Conservation (phyloP, 2,888 invertebrate genomes). For the Amphimallon solstitiale region DNA sequence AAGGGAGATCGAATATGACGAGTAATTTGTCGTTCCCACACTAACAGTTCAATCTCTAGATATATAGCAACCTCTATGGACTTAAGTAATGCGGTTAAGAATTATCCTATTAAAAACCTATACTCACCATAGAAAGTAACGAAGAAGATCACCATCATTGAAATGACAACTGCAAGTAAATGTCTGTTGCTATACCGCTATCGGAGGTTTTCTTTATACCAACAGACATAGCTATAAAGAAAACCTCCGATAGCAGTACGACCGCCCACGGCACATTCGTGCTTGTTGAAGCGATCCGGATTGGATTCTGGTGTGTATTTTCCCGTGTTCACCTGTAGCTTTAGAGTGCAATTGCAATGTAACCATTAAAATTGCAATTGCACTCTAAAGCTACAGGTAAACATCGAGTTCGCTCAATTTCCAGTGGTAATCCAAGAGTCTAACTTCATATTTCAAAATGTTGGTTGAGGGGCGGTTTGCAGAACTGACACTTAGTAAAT, state of each 20-base stretch:
- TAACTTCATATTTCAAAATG: constrained; percentile 52
- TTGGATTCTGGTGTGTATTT: constrained; percentile 44
- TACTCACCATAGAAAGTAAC: constrained; percentile 59
- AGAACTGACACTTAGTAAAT: constrained; percentile 53
- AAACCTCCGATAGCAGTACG: constrained; percentile 45
- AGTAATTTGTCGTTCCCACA: too few relatives aligned
- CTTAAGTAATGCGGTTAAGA: too few relatives aligned
- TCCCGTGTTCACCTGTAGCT: constrained; percentile 55
- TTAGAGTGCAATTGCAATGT: constrained; percentile 55
- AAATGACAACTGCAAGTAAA: constrained; percentile 44
- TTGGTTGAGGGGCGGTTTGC: constrained; percentile 48
- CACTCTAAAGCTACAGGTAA: too few relatives aligned
- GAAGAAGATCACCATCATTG: constrained; percentile 56
- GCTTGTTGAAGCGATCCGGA: constrained; percentile 45
- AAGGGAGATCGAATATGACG: too few relatives aligned
- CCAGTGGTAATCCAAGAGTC: constrained; percentile 60
- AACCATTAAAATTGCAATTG: too few relatives aligned
- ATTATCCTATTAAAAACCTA: too few relatives aligned
- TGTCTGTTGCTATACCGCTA: constrained; percentile 47
- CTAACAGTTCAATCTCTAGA: too few relatives aligned
- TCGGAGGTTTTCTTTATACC: constrained; percentile 47
- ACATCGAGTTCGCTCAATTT: constrained; percentile 57
- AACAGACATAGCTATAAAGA: constrained; percentile 48
- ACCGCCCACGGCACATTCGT: constrained; percentile 38
- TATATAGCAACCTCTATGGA: too few relatives aligned